Evolutionary conservation across 2,888 invertebrate genomes (phyloP).

Genomic region (Andrena praecox): DNA sequence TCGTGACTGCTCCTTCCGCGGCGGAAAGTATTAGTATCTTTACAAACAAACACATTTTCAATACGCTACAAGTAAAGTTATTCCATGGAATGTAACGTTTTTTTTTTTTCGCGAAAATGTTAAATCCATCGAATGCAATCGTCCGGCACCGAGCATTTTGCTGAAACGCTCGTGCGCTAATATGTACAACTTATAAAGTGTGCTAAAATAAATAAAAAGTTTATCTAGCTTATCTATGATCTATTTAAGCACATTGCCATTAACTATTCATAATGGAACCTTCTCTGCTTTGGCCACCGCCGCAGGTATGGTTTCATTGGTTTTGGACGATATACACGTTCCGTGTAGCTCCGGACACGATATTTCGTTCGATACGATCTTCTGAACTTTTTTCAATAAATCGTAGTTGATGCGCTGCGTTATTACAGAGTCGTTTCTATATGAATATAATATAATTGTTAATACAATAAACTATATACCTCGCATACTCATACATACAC

Average conservation of each 20-base stretch:
- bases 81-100: constrained; percentile 55
- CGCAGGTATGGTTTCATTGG: constrained; percentile 93
- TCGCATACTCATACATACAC: background rate
- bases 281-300: constrained; percentile 88
- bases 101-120: constrained; percentile 26
- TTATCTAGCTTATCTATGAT: constrained; percentile 43
- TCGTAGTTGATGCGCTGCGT: constrained; percentile 96
- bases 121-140: constrained; percentile 20
- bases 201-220: constrained; percentile 55
- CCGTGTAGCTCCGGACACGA: constrained; percentile 92
- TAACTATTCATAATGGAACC: constrained; percentile 54
- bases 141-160: constrained; percentile 33
- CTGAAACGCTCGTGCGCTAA: constrained; percentile 28
- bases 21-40: constrained; percentile 14
- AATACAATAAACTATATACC: constrained; percentile 19
- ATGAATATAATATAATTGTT: constrained; percentile 70
- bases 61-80: constrained; percentile 19
- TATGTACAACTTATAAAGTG: constrained; percentile 51
- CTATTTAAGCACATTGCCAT: constrained; percentile 36
- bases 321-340: constrained; percentile 90
- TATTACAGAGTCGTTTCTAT: constrained; percentile 95
- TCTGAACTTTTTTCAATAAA: constrained; percentile 91
- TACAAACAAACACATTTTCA: constrained; percentile 11
- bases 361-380: constrained; percentile 90
- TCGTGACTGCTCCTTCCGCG: constrained; percentile 9